Conservation (phyloP, 2,113 vertebrate species). For the Bungarus multicinctus region DNA sequence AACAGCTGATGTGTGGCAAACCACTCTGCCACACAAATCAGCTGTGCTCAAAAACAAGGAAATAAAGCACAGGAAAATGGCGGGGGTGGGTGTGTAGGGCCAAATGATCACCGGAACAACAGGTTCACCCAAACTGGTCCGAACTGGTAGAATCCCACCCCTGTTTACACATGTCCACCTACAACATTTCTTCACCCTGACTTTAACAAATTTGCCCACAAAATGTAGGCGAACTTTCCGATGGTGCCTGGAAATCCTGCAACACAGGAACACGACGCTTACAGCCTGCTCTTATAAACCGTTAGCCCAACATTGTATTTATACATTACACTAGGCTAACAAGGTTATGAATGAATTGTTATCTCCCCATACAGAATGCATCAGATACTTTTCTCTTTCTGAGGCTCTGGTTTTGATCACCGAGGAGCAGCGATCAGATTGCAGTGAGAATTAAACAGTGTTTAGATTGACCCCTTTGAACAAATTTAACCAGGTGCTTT, state of each 20-base stretch:
- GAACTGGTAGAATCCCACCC: too few species aligned
- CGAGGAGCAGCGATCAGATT: background rate
- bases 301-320: background rate
- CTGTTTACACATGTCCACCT: background rate
- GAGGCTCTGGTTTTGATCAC: background rate
- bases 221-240: background rate
- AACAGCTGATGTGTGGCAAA: too few species aligned
- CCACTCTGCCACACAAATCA: too few species aligned
- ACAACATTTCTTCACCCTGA: background rate
- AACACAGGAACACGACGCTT: background rate
- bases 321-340: background rate
- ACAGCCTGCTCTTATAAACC: background rate
- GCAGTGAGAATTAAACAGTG: background rate
- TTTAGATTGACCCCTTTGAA: background rate
- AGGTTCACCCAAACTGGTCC: too few species aligned
- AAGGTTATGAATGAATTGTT: background rate
- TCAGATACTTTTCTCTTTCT: background rate
- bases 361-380: background rate
- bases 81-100: too few species aligned
- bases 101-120: too few species aligned
- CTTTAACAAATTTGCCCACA: background rate
- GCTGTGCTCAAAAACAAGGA: too few species aligned
- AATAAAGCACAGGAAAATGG: too few species aligned
- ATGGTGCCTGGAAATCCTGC: background rate
- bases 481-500: background rate